Base-by-base conservation (phyloP, 2,888 invertebrate species). In the Conchocele bisecta region DNA sequence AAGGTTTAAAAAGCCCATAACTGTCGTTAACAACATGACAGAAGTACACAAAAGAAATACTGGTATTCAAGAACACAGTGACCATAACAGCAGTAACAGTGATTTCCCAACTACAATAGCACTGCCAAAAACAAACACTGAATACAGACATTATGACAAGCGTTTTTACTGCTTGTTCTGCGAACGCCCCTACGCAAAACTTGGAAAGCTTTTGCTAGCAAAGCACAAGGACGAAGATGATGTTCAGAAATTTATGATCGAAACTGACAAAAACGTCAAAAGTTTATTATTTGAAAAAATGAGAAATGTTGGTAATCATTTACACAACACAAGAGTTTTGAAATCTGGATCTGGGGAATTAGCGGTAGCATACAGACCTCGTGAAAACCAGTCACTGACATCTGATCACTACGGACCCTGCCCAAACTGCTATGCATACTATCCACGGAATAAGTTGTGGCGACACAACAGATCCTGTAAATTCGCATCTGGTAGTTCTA, bases 231-330 rank as follows among this genome's bases (percentile, higher is more conserved):
- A 37, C 3, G 54, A 54, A 22, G 15, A 11, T 15, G 17, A 54
- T 11, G 37, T 54, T 22, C 35, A 17, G 20, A 0, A 7, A 24
- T 35, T 17, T 5, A 31, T 28, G 11, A 53, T 53, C 6, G 20
- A 24, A 29, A 53, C 20, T n/a, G 11, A 11, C n/a, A 24, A 37
- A 24, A 22, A 0, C n/a, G n/a, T 37, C 35, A 17, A 39, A 15
- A 28, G 5, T 24, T 7, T 24, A n/a, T 15, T 28, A 5, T 24
- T 41, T 26, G 56, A 56, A 26, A 41, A 41, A 41, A 0, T 56
- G 4, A 39, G 56, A 15, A 56, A 56, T 56, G 9, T 56, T 24
- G 56, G 56, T 7, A 56, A 56, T 26, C 28, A 56, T 39, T 9
- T 56, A 2, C 41, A 56, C 28, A 56, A 56, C 56, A 20, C n/a